Base-by-base conservation (phyloP, 2,888 invertebrate genomes). In the Ryuthela nishihirai region DNA sequence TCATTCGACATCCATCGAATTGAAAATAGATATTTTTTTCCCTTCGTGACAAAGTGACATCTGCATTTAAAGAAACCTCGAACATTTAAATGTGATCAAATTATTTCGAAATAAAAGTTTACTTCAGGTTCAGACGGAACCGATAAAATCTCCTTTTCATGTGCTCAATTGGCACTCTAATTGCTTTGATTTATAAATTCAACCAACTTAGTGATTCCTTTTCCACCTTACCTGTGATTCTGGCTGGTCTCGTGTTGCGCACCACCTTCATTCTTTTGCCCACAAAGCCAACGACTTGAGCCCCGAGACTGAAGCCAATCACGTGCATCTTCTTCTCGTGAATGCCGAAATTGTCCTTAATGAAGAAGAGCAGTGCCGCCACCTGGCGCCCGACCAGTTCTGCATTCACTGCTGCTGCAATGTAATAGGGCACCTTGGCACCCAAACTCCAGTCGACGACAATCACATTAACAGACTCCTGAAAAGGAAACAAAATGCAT, bases 211-310 rank as follows among this genome's bases (percentile, higher is more conserved):
- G n/a, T n/a, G n/a, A n/a, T n/a, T n/a, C n/a, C n/a, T n/a, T n/a
- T n/a, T n/a, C n/a, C n/a, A n/a, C n/a, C n/a, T n/a, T 34, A 64
- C 62, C 64, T 38, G 64, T 64, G 3, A 58, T 54, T 43, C 64
- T 62, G 1, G 40, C 56, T 1, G 54, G 49, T n/a, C 26, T 55
- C 3, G 42, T 53, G 15, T 49, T 49, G 2, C 53, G 34, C 21
- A 62, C 24, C 20, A 53, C 50, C 6, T 40, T 38, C 47, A 64
- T 49, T 12, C 42, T 43, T 40, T 52, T 54, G 1, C 83, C 83
- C 0, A 82, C 80, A 0, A 83, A 81, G 1, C 84, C 84, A 1
- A 82, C 83, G 55, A 81, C 78, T 64, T 84, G 83, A 0, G 81
- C 82, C 0, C 83, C 84, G 49, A 84, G 68, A 67, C 83, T 83